Conservation (phyloP, 2,113 vertebrate species). For the Bombycilla garrulus region DNA sequence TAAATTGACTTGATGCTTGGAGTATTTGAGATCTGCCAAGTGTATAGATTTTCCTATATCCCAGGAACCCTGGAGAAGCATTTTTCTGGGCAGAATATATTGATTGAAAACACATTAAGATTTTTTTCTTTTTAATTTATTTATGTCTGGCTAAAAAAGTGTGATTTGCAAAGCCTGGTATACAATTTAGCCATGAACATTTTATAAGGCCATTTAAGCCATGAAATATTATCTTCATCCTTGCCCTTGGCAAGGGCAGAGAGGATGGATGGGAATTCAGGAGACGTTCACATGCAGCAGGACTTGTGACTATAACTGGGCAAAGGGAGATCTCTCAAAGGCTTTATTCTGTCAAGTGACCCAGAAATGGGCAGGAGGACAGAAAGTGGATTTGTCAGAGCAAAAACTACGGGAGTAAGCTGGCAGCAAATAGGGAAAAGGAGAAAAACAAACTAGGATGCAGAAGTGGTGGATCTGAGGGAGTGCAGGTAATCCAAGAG, state of each 20-base stretch:
- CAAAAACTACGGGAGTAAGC: background rate
- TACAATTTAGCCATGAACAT: background rate
- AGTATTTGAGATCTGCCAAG: background rate
- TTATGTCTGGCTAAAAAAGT: background rate
- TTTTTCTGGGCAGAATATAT: background rate
- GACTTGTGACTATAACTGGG: conserved; percentile 17
- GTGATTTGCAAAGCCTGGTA: background rate
- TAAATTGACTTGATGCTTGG: background rate
- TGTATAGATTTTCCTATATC: background rate
- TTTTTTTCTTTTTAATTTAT: background rate
- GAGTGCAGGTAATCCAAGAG: background rate
- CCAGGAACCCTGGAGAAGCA: background rate
- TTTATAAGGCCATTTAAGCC: background rate
- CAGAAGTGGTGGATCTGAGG: background rate
- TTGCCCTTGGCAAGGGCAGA: background rate
- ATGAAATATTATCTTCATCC: background rate
- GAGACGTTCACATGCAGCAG: background rate
- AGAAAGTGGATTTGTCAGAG: background rate
- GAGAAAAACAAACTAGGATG: background rate
- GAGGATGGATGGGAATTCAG: background rate
- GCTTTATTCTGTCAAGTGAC: conserved; percentile 13
- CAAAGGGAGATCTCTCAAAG: background rate
- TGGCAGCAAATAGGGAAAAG: background rate
- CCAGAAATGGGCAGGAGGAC: background rate
- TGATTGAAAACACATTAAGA: background rate